Evolutionary conservation across 2,888 invertebrate genomes (phyloP).

Genomic region (Synergus gifuensis): DNA sequence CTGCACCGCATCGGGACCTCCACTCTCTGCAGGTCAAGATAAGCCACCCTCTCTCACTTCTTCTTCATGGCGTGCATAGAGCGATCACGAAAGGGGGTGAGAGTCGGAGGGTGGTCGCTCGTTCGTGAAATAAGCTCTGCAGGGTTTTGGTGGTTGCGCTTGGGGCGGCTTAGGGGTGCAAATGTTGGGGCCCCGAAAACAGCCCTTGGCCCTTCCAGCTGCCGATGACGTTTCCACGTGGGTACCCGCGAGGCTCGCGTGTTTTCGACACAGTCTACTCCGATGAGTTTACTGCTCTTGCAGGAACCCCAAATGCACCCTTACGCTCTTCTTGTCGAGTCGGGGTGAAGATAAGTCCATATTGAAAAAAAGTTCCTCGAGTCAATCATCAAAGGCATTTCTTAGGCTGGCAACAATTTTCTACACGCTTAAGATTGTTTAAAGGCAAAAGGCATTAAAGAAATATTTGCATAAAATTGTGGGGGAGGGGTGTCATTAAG

Average conservation of each 20-base stretch:
- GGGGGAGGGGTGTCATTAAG: no score
- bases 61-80: conserved; percentile 59
- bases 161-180: conserved; percentile 71
- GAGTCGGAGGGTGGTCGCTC: conserved; percentile 68
- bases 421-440: no score
- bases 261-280: conserved; percentile 74
- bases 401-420: neutral
- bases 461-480: no score
- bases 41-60: conserved; percentile 65
- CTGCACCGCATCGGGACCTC: conserved; percentile 58
- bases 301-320: conserved; percentile 31
- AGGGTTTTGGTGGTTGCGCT: conserved; percentile 76
- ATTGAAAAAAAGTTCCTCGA: neutral
- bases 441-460: no score
- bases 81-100: conserved; percentile 47
- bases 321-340: conserved; percentile 45
- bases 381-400: conserved; percentile 1
- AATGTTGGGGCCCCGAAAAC: conserved; percentile 56
- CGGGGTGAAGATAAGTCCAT: conserved; percentile 18
- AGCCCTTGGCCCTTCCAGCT: conserved; percentile 65
- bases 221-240: conserved; percentile 77
- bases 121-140: conserved; percentile 76
- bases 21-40: conserved; percentile 68
- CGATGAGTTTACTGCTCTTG: conserved; percentile 66
- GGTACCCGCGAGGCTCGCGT: conserved; percentile 76